phyloP scores from a whole-genome alignment of 2,888 invertebrate species.

The Cosmorhoe ocellata region DNA sequence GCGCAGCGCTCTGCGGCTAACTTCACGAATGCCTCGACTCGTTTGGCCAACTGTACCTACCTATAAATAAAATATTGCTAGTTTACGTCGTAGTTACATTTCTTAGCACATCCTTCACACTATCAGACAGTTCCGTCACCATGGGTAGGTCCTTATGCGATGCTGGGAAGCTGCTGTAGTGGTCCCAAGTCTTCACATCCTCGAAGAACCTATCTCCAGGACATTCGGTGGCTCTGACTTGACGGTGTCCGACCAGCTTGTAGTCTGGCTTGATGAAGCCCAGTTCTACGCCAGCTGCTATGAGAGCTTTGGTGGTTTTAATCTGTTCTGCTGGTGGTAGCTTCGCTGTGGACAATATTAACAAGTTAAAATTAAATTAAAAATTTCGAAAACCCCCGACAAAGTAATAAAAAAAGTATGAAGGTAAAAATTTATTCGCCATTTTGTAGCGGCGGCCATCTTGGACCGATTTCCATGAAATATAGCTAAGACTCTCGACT shows the following conservation, averaged over 20 bases:
- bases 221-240: slow-evolving; percentile 80
- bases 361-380: background rate
- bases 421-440: no score
- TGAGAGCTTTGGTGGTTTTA: slow-evolving; percentile 80
- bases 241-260: slow-evolving; percentile 43
- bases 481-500: no score
- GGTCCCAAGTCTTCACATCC: slow-evolving; percentile 83
- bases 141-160: slow-evolving; percentile 44
- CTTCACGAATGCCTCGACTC: no score
- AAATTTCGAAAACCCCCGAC: no score
- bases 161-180: slow-evolving; percentile 63
- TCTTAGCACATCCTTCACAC: slow-evolving; percentile 29
- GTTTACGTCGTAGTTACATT: slow-evolving; percentile 13
- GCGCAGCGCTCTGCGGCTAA: no score
- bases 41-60: no score
- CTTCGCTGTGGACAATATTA: slow-evolving; percentile 35
- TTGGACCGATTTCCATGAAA: no score
- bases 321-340: slow-evolving; percentile 84
- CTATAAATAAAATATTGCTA: no score
- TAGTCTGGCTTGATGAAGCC: slow-evolving; percentile 78
- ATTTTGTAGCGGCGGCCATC: no score
- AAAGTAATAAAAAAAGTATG: background rate
- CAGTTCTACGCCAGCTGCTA: slow-evolving; percentile 82
- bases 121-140: slow-evolving; percentile 43
- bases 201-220: slow-evolving; percentile 84